These are phyloP conservation scores for Cetoscarus ocellatus DNA, from an alignment of 2,797 vertebrate genomes.

Conservation along the genomic window DNA sequence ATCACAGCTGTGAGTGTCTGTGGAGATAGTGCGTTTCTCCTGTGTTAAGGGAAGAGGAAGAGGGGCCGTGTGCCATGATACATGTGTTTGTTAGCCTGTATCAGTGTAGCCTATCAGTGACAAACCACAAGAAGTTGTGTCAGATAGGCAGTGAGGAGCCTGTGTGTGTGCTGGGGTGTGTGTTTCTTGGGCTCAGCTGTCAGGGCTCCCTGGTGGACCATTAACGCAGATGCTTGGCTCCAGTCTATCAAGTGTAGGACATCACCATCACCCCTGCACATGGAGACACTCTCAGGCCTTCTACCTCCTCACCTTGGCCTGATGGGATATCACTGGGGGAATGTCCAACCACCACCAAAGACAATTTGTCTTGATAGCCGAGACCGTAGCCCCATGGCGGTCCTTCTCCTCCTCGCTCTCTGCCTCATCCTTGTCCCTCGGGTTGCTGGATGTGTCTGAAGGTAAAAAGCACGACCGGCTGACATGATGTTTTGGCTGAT, in stretches of 20 bases:
- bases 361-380: constrained; percentile 69
- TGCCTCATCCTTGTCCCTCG: constrained; percentile 44
- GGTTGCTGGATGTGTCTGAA: constrained; percentile 46
- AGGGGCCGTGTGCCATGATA: constrained; percentile 2
- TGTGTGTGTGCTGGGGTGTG: constrained; percentile 28
- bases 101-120: constrained; percentile 42
- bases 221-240: constrained; percentile 64
- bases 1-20: not conserved
- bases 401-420: constrained; percentile 25
- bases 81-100: constrained; percentile 27
- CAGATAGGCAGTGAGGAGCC: constrained; percentile 12
- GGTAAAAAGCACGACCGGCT: constrained; percentile 46
- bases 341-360: constrained; percentile 55
- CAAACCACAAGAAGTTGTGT: constrained; percentile 19
- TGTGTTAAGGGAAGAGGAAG: not conserved
- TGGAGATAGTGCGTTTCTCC: constrained; percentile 11
- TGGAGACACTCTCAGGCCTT: constrained; percentile 11
- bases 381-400: constrained; percentile 25
- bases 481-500: constrained; percentile 58
- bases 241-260: constrained; percentile 61
- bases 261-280: constrained; percentile 41
- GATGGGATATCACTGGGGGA: constrained; percentile 62
- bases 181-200: constrained; percentile 57
- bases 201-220: constrained; percentile 60
- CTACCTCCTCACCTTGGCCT: constrained; percentile 55